Evolutionary conservation across 2,113 vertebrate species (phyloP).

Genomic region (Leptodactylus fuscus): DNA sequence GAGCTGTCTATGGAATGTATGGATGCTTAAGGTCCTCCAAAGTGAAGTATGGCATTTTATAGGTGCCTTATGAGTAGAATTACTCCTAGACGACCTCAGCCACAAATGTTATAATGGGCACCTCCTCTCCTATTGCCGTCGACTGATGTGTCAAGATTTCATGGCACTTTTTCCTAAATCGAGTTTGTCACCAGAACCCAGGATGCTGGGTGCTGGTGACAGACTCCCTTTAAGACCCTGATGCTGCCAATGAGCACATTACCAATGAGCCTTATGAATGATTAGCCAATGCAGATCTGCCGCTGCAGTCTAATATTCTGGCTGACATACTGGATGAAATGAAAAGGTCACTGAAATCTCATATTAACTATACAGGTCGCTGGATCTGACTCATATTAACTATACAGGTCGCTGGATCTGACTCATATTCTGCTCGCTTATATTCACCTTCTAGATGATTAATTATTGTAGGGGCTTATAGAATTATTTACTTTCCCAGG

Average conservation of each 20-base stretch:
- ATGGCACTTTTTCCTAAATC: no score
- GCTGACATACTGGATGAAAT: background rate
- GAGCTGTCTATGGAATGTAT: no score
- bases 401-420: background rate
- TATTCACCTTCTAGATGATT: background rate
- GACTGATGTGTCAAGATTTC: background rate
- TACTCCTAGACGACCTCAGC: background rate
- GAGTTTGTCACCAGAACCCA: no score
- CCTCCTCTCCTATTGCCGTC: background rate
- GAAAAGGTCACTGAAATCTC: background rate
- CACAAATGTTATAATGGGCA: background rate
- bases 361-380: background rate
- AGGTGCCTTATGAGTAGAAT: background rate
- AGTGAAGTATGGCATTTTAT: background rate
- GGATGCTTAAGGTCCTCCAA: background rate
- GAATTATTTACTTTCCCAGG: no score
- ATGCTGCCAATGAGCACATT: background rate
- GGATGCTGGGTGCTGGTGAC: no score
- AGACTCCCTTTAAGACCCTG: no score
- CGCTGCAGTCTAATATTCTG: background rate
- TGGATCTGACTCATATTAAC: background rate
- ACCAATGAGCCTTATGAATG: background rate
- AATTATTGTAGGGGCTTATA: background rate
- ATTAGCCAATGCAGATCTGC: background rate
- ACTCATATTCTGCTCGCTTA: background rate